Base-by-base conservation (phyloP, 2,113 vertebrate genomes). In the Ascaphus truei region DNA sequence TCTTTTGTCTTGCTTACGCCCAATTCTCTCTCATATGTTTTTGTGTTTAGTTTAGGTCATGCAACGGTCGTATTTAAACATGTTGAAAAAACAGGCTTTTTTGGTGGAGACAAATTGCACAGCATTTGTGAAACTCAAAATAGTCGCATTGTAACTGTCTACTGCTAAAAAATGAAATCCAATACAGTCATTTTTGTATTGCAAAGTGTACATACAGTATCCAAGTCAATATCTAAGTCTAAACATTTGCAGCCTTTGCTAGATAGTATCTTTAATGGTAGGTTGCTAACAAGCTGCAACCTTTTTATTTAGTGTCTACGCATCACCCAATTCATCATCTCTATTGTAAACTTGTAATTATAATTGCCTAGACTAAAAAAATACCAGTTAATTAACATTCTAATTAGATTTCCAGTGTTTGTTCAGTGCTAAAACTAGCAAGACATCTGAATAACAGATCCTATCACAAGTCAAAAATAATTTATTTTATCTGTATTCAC, bases 321-420 rank as follows among this genome's bases (percentile, higher is more conserved):
- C 67, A 41, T 61, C 47, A 52, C 22, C 56, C 56, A 71, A 52
- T 71, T 59, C 55, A 59, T 68, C 55, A 30, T 50, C 56, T 15
- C 66, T 51, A 59, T 68, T 68, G 66, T 59, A 68, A 68, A 68
- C 66, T 50, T 68, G 66, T 68, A 68, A 71, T 61, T 71, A 71
- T 51, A 52, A 71, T 61, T 61, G 67, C 57, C 67, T 61, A 71
- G 56, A 71, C 57, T 41, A 60, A 61, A 71, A 57, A 68, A 71
- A 50, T 18, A 60, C 55, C 57, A 61, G 45, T 61, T 71, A 71
- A 71, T 71, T 71, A 71, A 51, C 57, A 71, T 60, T 71, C 67
- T 71, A 71, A 71, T 71, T 71, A 71, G 67, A 71, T 71, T 71
- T 52, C 23, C 34, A 52, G 33, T 61, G 67, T 71, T 71, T 71